Conservation (phyloP, 2,113 vertebrate genomes). For the Chaenocephalus aceratus region DNA sequence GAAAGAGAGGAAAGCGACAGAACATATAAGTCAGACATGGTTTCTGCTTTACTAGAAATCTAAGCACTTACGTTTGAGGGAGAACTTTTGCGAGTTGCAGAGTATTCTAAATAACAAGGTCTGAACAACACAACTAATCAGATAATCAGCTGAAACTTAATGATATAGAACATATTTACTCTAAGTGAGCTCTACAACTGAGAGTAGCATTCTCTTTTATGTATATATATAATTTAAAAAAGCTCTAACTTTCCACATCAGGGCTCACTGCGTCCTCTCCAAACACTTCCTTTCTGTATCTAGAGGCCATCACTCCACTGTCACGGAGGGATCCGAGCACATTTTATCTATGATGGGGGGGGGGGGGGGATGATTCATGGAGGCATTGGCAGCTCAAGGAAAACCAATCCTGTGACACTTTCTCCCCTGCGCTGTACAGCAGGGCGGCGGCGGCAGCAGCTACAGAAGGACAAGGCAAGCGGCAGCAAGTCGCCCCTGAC, state of each 20-base stretch:
- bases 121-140: no score
- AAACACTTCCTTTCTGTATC: constrained; percentile 26
- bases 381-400: constrained; percentile 79
- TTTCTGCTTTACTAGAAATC: no score
- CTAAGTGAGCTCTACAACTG: neutral
- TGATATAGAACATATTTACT: neutral
- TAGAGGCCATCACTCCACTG: constrained; percentile 52
- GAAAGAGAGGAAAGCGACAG: no score
- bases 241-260: neutral
- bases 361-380: constrained; percentile 76
- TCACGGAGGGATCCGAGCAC: constrained; percentile 32
- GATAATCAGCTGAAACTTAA: neutral
- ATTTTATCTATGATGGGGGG: constrained; percentile 74
- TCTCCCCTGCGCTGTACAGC: constrained; percentile 69
- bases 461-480: constrained; percentile 86
- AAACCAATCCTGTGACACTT: constrained; percentile 83
- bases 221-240: neutral
- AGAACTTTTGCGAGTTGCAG: no score
- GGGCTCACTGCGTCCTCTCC: constrained; percentile 19
- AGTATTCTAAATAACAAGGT: no score
- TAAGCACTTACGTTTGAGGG: no score
- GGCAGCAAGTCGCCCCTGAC: constrained; percentile 87
- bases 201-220: neutral
- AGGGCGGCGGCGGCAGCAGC: constrained; percentile 70
- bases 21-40: no score